Evolutionary conservation across 2,113 vertebrate genomes (phyloP), one percentile per base, ranked within the genome.

Genomic region (Onychostoma macrolepis): DNA sequence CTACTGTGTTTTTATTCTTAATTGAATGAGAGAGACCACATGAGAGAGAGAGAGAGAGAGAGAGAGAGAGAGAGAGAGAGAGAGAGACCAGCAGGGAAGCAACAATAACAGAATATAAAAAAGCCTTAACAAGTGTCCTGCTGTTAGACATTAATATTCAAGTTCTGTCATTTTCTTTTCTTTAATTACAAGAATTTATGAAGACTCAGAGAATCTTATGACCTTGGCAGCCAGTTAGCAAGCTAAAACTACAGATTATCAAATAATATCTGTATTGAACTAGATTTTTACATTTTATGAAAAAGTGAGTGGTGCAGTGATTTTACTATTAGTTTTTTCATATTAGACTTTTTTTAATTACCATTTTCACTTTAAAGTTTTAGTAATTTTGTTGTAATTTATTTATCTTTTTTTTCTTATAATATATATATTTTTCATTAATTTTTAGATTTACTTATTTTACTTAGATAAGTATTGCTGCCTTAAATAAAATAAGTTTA

Each of bases 121-220:
- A 79, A 41, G 53, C 12, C n/a, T 80, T 80, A 61, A 38, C 19
- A 61, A 80, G 50, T 5, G 38, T 80, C 78, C 33, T 80, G 78
- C 78, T 80, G 78, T 80, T 63, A 26, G 24, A 80, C 21, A 80
- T 61, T 41, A 41, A 41, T 63, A 80, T 41, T 61, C 21, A 41
- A n/a, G 21, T 38, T 80, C 48, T 79, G 33, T 41, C 6, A 24
- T 61, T 56, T 56, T 61, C 12, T 36, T 79, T 21, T 36, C 21
- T 61, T 41, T 41, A 80, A 63, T 80, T 41, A 26, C 4, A 26
- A 13, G 53, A 80, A 80, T 61, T 41, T 8, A 80, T 17, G 56
- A 80, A 17, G 30, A 6, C 6, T 30, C 5, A 3, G 76, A 53
- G 2, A 33, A 41, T 63, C 36, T 10, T 41, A n/a, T 12, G 50